Base-by-base conservation (phyloP, 1,140 invertebrate species). In the Brachionus paranguensis region DNA sequence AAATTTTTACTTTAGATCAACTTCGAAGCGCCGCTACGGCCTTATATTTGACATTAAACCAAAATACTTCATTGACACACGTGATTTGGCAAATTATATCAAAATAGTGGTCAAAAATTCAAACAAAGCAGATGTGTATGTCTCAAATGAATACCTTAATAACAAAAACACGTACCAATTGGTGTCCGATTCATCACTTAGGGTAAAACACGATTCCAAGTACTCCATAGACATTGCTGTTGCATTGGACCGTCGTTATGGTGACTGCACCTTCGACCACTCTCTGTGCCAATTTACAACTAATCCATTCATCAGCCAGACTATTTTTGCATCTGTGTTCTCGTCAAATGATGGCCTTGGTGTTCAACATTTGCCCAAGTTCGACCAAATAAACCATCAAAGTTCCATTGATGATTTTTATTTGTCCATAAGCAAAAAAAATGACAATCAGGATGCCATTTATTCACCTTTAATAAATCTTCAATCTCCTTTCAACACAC, bases 251-350 rank as follows among this genome's bases (percentile, higher is more conserved):
- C n/a, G 37, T 20, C 78, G 53, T 0, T 27, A 37, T 12, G 78
- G 78, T 2, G 78, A 81, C 41, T 81, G 78, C 53, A 24, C 55
- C 14, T 81, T 81, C 53, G 78, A 81, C n/a, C 11, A 60, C 6
- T 81, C 78, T 24, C 10, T 81, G n/a, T 81, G 78, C 24, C 50
- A 68, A 12, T 81, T 64, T 64, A 41, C 53, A 4, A 17, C 8
- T 0, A 81, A 81, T 53, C 24, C 24, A 50, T 50, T 76, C 27
- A 27, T 76, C 3, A 76, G 50, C 43, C 45, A 47, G 33, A 47
- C 17, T 4, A 12, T 50, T 6, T 76, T 76, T 29, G 8, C 72
- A 12, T 50, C 41, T 0, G 12, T 76, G 24, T 76, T 76, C 20
- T 27, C 72, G 2, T 14, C 41, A 11, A 53, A 47, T 29, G 45